Evolutionary conservation across 2,113 vertebrate genomes (phyloP).

Genomic region (Ariopsis seemanni): DNA sequence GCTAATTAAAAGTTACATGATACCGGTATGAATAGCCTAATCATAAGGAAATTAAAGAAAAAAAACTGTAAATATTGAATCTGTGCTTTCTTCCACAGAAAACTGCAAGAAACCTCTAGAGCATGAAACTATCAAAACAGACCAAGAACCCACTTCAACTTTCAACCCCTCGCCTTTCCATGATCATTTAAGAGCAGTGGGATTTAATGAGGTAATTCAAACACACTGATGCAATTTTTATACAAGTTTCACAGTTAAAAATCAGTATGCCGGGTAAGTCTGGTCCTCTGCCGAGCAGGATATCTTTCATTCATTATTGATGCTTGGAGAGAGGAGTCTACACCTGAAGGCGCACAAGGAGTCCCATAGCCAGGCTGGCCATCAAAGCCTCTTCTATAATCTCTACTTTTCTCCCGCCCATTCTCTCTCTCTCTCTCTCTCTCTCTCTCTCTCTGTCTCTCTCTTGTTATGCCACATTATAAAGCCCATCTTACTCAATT

Average conservation of each 20-base stretch:
- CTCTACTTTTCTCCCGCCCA: constrained; percentile 65
- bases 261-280: constrained; percentile 75
- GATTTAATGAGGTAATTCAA: constrained; percentile 62
- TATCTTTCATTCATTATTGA: constrained; percentile 81
- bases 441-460: constrained; percentile 1
- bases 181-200: constrained; percentile 41
- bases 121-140: neutral
- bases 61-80: too few relatives aligned
- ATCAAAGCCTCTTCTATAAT: constrained; percentile 74
- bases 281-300: constrained; percentile 72
- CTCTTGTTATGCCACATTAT: constrained; percentile 17
- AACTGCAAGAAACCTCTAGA: neutral
- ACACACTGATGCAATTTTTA: constrained; percentile 68
- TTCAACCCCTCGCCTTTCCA: constrained; percentile 10
- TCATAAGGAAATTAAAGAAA: neutral
- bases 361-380: constrained; percentile 68
- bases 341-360: constrained; percentile 70
- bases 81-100: too few relatives aligned
- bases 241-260: constrained; percentile 65
- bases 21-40: neutral
- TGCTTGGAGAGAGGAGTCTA: constrained; percentile 70
- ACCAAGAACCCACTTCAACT: neutral
- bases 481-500: constrained; percentile 28
- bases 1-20: neutral
- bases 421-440: neutral